Base-by-base conservation (phyloP, 2,888 invertebrate species). In the Drosophila stalkeri region DNA sequence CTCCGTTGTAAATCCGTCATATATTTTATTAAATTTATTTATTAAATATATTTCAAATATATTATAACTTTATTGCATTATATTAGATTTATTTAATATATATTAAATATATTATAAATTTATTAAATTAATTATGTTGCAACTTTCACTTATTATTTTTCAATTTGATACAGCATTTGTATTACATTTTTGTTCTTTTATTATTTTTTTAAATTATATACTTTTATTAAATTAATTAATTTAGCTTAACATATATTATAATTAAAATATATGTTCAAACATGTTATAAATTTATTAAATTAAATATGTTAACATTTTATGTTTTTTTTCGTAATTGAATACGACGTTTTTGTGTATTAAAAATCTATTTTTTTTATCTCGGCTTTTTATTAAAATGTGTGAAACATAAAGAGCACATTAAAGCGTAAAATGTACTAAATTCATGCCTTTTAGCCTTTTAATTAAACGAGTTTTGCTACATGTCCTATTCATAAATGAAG, bases 401-500 rank as follows among this genome's bases (percentile, higher is more conserved):
- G 7, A 1, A 27, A 27, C 6, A 27, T 27, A 6, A 27, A 27
- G 27, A 27, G 27, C 6, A 27, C 33, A 33, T 33, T 33, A 14
- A 37, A 16, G 14, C 12, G 11, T n/a, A 27, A 27, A 41, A 2
- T 55, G 2, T 20, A 9, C 5, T 9, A 49, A 39, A 51, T 11
- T 9, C 27, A 12, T 18, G 4, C 1, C 8, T 31, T 39, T n/a
- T 47, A 18, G 33, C 20, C 37, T 18, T 39, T 65, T 2, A 31
- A n/a, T 65, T 4, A 49, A 49, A 33, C 18, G 12, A 51, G 12
- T 6, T 51, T 20, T 20, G 20, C 18, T 39, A 3, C 20, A 44
- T 41, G 33, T 20, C 4, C 16, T 11, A 14, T 23, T 14, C 18
- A 44, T 54, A 64, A 64, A 54, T 64, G 18, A 59, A 51, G 33